Conservation (phyloP, 2,797 vertebrate species). For the Scolopax rusticola region DNA sequence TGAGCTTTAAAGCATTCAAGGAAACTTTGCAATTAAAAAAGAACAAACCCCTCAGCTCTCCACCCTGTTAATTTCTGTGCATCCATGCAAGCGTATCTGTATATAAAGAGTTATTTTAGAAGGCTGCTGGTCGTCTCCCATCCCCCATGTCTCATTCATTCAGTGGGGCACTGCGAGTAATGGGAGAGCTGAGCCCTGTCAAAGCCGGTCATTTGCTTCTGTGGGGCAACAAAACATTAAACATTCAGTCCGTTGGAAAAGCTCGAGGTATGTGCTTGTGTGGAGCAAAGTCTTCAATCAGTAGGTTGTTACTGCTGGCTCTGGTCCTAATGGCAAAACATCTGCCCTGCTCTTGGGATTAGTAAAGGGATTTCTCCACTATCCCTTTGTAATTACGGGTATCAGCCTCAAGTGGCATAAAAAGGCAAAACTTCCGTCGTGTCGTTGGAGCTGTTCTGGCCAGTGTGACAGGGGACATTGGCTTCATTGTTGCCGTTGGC, state of each 20-base stretch:
- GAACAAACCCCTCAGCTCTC: background rate
- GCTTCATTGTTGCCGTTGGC: background rate
- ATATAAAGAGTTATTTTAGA: background rate
- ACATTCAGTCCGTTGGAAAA: background rate
- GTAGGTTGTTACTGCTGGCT: background rate
- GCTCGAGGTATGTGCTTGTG: background rate
- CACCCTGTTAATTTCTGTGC: background rate
- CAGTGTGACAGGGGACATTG: accelerated
- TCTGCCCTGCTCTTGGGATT: background rate
- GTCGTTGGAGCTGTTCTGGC: background rate
- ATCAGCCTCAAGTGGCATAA: background rate
- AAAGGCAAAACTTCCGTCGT: background rate
- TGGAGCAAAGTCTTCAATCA: background rate
- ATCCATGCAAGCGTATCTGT: background rate
- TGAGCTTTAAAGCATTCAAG: background rate
- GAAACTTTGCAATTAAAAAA: background rate
- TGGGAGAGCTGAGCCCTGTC: background rate
- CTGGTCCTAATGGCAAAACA: background rate
- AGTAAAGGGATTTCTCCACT: background rate
- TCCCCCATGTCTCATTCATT: background rate
- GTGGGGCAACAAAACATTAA: background rate
- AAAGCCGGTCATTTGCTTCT: background rate
- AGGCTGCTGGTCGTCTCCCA: background rate
- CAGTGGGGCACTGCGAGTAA: background rate
- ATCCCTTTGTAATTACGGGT: background rate